Percentiles rank a stretch among this genome's conserved stretches.
These are phyloP conservation scores for Tupaia chinensis DNA, from an alignment of 2,113 vertebrate genomes.

Conservation along the genomic window DNA sequence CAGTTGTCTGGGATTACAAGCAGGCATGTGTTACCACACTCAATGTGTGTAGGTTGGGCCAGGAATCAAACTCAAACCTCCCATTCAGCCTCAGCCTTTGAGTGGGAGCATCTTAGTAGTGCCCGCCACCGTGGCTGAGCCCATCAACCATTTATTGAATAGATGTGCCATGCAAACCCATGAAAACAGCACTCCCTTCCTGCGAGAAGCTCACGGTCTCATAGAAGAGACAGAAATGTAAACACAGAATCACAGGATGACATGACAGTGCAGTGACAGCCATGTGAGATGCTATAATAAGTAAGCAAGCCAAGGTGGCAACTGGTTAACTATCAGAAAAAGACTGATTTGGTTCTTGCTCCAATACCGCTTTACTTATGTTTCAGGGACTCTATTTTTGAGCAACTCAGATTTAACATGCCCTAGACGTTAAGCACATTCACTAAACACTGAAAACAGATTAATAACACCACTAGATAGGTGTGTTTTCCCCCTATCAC, in stretches of 20 bases:
- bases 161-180: background rate
- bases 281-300: background rate
- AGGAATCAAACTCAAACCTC: too few species aligned
- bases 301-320: background rate
- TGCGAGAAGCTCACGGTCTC: background rate
- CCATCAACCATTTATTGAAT: background rate
- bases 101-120: too few species aligned
- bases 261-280: background rate
- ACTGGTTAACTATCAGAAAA: background rate
- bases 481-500: background rate
- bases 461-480: background rate
- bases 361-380: slow-evolving; percentile 34
- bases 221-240: background rate
- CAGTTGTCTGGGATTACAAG: too few species aligned
- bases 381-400: slow-evolving; percentile 50
- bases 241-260: background rate
- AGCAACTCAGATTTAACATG: slow-evolving; percentile 22
- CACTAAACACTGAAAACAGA: slow-evolving; percentile 30
- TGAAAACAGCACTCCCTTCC: background rate
- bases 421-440: slow-evolving; percentile 31
- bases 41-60: too few species aligned
- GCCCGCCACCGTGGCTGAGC: too few species aligned
- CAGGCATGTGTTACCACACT: too few species aligned
- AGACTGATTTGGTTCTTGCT: background rate
- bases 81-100: too few species aligned